Percentiles rank a stretch among this genome's conserved stretches.
Conservation (phyloP, 2,888 invertebrate genomes). For the Listrodromus nycthemerus region DNA sequence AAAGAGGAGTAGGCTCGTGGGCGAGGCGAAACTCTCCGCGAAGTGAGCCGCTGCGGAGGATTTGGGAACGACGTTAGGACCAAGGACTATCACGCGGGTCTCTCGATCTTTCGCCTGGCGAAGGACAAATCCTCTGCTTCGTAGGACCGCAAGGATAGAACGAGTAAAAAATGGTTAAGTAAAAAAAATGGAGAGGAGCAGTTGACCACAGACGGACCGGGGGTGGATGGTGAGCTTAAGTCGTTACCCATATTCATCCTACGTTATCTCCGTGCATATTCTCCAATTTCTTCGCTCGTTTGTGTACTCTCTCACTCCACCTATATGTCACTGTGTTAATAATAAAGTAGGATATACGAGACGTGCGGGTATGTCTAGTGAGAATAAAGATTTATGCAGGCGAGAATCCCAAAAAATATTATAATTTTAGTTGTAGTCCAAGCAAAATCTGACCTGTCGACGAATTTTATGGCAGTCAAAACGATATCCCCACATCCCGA, state of each 20-base stretch:
- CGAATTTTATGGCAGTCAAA: neutral
- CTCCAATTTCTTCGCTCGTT: slow-evolving; percentile 35
- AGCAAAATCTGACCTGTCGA: slow-evolving; percentile 11
- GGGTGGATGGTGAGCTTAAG: slow-evolving; percentile 50
- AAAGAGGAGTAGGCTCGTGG: slow-evolving; percentile 60
- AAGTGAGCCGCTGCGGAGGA: slow-evolving; percentile 40
- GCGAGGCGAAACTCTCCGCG: slow-evolving; percentile 53
- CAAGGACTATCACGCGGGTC: slow-evolving; percentile 65
- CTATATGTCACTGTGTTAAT: neutral
- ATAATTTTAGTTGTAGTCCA: slow-evolving; percentile 43
- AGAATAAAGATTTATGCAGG: slow-evolving; percentile 59
- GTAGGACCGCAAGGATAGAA: slow-evolving; percentile 35
- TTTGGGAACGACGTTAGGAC: slow-evolving; percentile 54
- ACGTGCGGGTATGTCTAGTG: slow-evolving; percentile 32
- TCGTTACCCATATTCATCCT: slow-evolving; percentile 61
- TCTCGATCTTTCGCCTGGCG: slow-evolving; percentile 34
- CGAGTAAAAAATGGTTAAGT: neutral
- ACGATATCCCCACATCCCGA: neutral
- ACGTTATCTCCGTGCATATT: slow-evolving; percentile 57
- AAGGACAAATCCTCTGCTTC: slow-evolving; percentile 42
- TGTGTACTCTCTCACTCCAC: neutral
- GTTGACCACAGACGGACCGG: slow-evolving; percentile 54
- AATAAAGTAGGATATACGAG: slow-evolving; percentile 4
- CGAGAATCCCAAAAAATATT: slow-evolving; percentile 48
- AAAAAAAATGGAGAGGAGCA: slow-evolving; percentile 33